Evolutionary conservation across 2,888 invertebrate genomes (phyloP).

Genomic region (Drosophila buzzatii): DNA sequence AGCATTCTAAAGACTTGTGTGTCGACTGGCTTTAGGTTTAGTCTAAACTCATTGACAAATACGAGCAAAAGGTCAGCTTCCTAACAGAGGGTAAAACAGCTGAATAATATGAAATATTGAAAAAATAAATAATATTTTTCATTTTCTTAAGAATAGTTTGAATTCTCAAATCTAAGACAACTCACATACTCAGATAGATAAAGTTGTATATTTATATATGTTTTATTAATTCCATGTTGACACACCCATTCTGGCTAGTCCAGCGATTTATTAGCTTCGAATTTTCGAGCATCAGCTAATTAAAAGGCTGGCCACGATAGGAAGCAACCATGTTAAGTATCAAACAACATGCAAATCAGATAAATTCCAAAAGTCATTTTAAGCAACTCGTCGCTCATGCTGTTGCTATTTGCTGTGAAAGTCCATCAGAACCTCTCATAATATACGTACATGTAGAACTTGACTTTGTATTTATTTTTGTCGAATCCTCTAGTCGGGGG

Average conservation of each 20-base stretch:
- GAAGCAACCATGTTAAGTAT: conserved; percentile 34
- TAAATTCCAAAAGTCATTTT: conserved; percentile 6
- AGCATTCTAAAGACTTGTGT: not conserved
- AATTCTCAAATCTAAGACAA: not conserved
- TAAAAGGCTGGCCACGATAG: conserved; percentile 17
- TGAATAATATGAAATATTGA: not conserved
- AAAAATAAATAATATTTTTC: too few species aligned
- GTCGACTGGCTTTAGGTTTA: not conserved
- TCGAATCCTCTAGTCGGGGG: conserved; percentile 13
- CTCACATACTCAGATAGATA: not conserved
- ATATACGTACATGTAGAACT: conserved; percentile 1
- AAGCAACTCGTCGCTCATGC: not conserved
- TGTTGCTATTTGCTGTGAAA: conserved; percentile 1
- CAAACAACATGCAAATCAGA: conserved; percentile 64
- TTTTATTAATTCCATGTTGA: not conserved
- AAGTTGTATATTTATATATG: not conserved
- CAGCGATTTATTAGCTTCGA: not conserved
- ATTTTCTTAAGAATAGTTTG: too few species aligned
- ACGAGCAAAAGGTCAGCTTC: not conserved
- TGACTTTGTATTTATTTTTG: conserved; percentile 10
- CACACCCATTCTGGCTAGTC: conserved; percentile 5
- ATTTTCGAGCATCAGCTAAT: conserved; percentile 35
- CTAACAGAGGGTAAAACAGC: not conserved
- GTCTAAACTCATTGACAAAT: not conserved
- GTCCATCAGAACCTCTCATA: conserved; percentile 16